Conservation (phyloP, 2,797 vertebrate species). For the Margarornis squamiger region DNA sequence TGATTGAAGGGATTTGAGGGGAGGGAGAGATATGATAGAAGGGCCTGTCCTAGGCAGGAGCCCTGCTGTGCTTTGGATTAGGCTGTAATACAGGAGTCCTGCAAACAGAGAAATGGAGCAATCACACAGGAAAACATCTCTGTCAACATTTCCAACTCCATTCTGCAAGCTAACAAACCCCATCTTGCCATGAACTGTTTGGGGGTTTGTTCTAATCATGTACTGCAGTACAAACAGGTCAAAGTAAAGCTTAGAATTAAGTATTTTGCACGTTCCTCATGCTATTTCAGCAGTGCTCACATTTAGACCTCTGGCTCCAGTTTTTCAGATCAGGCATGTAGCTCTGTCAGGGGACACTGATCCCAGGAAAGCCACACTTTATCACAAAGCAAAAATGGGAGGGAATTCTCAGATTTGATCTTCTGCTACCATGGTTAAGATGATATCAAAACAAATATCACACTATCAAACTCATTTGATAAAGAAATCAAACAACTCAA, state of each 20-base stretch:
- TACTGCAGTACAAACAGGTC: not conserved
- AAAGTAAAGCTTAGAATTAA: not conserved
- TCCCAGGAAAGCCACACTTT: not conserved
- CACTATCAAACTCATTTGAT: not conserved
- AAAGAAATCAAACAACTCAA: not conserved
- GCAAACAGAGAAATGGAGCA: not conserved
- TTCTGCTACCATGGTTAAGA: not conserved
- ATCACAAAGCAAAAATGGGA: not conserved
- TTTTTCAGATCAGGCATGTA: not conserved
- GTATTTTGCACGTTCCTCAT: not conserved
- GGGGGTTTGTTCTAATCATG: not conserved
- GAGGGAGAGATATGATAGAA: not conserved
- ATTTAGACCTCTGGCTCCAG: not conserved
- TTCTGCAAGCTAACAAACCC: not conserved
- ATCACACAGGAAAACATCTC: not conserved
- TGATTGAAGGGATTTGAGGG: conserved; percentile 28
- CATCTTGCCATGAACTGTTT: not conserved
- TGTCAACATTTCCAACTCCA: not conserved
- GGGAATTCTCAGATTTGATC: not conserved
- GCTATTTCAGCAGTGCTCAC: not conserved
- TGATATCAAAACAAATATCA: not conserved
- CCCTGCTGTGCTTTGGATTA: conserved; percentile 13
- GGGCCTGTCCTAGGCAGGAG: not conserved
- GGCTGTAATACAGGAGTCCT: not conserved
- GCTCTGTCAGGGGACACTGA: not conserved